Evolutionary conservation across 2,113 vertebrate species (phyloP), one percentile per base, ranked within the genome.

Genomic region (Nesogale talazaci): DNA sequence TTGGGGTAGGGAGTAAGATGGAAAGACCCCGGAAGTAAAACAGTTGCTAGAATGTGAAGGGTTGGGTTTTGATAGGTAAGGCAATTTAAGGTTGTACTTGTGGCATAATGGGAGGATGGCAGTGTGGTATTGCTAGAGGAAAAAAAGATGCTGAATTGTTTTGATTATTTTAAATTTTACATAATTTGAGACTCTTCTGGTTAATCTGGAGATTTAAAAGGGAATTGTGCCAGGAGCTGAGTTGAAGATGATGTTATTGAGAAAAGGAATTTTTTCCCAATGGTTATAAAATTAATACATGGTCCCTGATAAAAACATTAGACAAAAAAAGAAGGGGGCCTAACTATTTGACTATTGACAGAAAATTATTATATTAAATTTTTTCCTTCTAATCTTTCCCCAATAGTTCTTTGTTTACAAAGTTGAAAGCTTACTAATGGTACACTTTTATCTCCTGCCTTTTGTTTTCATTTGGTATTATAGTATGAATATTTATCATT

Each of bases 111-210:
- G 57, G 23, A 86, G n/a, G 6, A 12, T 59, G 40, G 15, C 72
- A 69, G 31, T 90, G 27, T 22, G 36, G 15, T 72, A 69, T 27
- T 90, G n/a, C 27, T 86, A 25, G 31, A 84, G 25, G 12, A 69
- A 38, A n/a, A 46, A 75, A 72, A 88, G 76, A 61, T 88, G 78
- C 69, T 52, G 74, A 90, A 56, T 77, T 89, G 40, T 88, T 91
- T 46, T 78, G 65, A 89, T 31, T 76, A 74, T 90, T 96, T 93
- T 88, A 61, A 79, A 52, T 92, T 91, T 88, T n/a, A 86, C 4
- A 23, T 11, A 14, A 76, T 31, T 3, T 69, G 36, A 74, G 8
- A 80, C 76, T 91, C 34, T 93, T 38, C 8, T 89, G 56, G 59
- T 29, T 90, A 31, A 70, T 88, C 91, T 85, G 65, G 46, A 42